Evolutionary conservation across 2,113 vertebrate species (phyloP).

Genomic region (Pleuronectes platessa): DNA sequence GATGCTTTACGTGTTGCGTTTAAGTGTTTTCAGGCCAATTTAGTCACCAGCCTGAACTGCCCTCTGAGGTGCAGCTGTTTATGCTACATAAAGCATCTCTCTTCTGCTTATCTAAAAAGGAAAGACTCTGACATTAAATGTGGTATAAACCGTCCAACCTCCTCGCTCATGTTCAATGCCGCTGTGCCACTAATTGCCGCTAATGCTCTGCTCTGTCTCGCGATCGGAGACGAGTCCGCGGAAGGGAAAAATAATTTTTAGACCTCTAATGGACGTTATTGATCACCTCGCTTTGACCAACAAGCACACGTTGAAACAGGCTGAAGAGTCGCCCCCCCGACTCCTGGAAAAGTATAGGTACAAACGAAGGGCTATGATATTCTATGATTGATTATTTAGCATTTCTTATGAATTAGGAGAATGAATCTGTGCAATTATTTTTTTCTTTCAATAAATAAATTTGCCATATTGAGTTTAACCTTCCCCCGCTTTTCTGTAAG

Average conservation of each 20-base stretch:
- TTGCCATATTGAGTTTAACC: neutral
- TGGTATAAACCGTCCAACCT: neutral
- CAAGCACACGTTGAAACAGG: neutral
- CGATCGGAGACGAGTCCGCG: slow-evolving; percentile 18
- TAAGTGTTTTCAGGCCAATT: neutral
- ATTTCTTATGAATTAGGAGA: neutral
- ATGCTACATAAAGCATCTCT: neutral
- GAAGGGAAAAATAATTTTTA: slow-evolving; percentile 1
- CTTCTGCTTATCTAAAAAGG: neutral
- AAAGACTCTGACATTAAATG: slow-evolving; percentile 8
- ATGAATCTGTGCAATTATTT: slow-evolving; percentile 4
- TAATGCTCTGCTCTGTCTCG: neutral
- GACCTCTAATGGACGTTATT: slow-evolving; percentile 24
- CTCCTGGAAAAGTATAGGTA: neutral
- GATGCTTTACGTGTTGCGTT: neutral
- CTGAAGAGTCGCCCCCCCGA: neutral
- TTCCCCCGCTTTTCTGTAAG: neutral
- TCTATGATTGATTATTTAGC: neutral
- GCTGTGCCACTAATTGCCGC: neutral
- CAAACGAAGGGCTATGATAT: neutral
- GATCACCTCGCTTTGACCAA: slow-evolving; percentile 15
- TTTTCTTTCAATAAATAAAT: too few relatives aligned
- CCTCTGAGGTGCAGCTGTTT: neutral
- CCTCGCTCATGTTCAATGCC: slow-evolving; percentile 1
- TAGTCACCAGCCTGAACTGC: neutral